Evolutionary conservation across 2,113 vertebrate species (phyloP), one percentile per base, ranked within the genome.

Genomic region (Kryptolebias marmoratus): DNA sequence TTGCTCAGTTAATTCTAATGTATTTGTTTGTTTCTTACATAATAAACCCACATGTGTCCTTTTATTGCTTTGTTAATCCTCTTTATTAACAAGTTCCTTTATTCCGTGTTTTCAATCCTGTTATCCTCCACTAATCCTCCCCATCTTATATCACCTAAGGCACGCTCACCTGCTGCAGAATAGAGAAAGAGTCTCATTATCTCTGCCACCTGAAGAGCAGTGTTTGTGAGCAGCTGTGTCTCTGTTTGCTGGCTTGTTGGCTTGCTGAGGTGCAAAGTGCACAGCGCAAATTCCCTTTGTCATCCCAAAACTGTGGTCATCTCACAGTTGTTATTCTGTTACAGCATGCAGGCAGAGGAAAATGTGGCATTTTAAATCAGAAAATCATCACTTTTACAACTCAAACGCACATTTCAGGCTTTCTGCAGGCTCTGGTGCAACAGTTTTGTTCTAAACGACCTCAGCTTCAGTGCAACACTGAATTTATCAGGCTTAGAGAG

Each of bases 91-190:
- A 44, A 36, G 57, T 71, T 74, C 64, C 73, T 77, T 75, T 53
- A 49, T 70, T 71, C 52, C 32, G 14, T 44, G 45, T 42, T 79
- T 71, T 60, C 44, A 11, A 64, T 53, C 58, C 57, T 59, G 58
- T 67, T 82, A 77, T 80, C 62, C 68, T 64, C 63, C 2, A 6
- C 73, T 88, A 84, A 87, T 90, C 67, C 71, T 62, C 86, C 80
- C 79, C 80, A 82, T 86, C 63, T 64, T 58, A 18, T 49, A 84
- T 85, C 53, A 76, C 76, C 77, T 58, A 52, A 74, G 65, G 83
- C 73, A 2, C 60, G 56, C 49, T 76, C 82, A 88, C 83, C 84
- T 89, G 84, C 77, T 77, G 13, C 57, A 64, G 14, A 74, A 62
- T 47, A 5, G 42, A 73, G 64, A 61, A 49, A 69, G n/a, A 64